Base-by-base conservation (phyloP, 1,140 invertebrate species). In the Chionoecetes opilio region DNA sequence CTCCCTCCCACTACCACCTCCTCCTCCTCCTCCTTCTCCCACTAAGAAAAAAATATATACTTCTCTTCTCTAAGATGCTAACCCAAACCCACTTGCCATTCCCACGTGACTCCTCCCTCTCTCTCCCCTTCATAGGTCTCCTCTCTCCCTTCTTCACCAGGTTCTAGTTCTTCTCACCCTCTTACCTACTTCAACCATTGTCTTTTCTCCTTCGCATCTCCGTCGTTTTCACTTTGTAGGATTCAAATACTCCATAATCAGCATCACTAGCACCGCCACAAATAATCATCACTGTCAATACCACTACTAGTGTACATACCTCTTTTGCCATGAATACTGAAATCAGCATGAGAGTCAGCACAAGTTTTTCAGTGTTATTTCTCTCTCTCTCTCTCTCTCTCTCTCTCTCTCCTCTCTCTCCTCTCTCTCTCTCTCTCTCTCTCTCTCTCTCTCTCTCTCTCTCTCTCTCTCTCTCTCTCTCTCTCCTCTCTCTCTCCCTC, bases 31-130 rank as follows among this genome's bases (percentile, higher is more conserved):
- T 53, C 46, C 46, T 53, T 17, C 46, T 53, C 46, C 21, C 11
- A 53, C 46, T 53, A 53, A 11, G 46, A 17, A 53, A 53, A 53
- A 53, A 53, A 14, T 53, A 53, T 53, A 53, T 53, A 2, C 46
- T 53, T 17, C 21, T 53, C 46, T 53, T n/a, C n/a, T n/a, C n/a
- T n/a, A n/a, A n/a, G n/a, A n/a, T n/a, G n/a, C 46, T 53, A 17
- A 53, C 46, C 8, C 46, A 53, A 53, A 2, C 46, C 46, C 2
- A 53, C 46, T 17, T 53, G 46, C 46, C 46, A 53, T 53, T 17
- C 46, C 46, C 46, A 53, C 46, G 46, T 53, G 46, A 53, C 46
- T 53, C 46, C 46, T 84, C 82, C 31, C 82, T 84, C 82, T 84
- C 26, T 26, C 82, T 84, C 82, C 32, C 35, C 84, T 86, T 38